Percentiles rank a stretch among this genome's conserved stretches.
phyloP scores from a whole-genome alignment of 2,888 invertebrate species.

The Philereme vetulata region DNA sequence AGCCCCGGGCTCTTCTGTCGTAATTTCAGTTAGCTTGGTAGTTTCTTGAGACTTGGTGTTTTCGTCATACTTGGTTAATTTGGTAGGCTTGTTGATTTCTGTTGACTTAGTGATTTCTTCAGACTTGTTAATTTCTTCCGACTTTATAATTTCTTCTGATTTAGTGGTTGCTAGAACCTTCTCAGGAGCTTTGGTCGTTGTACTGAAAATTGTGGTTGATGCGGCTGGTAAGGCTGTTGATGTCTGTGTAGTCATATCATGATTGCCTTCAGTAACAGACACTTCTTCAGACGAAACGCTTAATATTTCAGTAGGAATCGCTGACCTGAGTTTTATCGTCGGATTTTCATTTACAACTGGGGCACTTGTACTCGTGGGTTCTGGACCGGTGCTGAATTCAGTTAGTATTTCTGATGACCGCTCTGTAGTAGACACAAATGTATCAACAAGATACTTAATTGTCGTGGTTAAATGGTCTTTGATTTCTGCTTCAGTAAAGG shows the following conservation, averaged over 20 bases:
- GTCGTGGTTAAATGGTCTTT: slow-evolving; percentile 52
- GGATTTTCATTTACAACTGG: slow-evolving; percentile 56
- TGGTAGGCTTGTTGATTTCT: too few relatives aligned
- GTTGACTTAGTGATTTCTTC: slow-evolving; percentile 11
- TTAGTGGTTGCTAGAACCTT: slow-evolving; percentile 33
- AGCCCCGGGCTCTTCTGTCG: slow-evolving; percentile 37
- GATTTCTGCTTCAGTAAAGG: slow-evolving; percentile 45
- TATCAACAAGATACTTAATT: slow-evolving; percentile 44
- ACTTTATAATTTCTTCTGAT: slow-evolving; percentile 9
- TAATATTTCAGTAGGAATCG: slow-evolving; percentile 68
- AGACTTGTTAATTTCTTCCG: slow-evolving; percentile 2
- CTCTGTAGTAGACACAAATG: slow-evolving; percentile 47
- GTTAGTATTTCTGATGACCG: slow-evolving; percentile 40
- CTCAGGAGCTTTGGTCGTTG: slow-evolving; percentile 23
- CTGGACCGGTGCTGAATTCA: slow-evolving; percentile 42
- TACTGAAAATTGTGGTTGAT: slow-evolving; percentile 1
- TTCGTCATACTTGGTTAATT: slow-evolving; percentile 8
- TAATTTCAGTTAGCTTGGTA: slow-evolving; percentile 7
- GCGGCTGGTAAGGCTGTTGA: slow-evolving; percentile 28
- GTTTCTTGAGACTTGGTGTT: slow-evolving; percentile 3
- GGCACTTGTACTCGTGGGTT: slow-evolving; percentile 43
- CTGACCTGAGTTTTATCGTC: slow-evolving; percentile 68
- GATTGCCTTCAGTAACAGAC: slow-evolving; percentile 10
- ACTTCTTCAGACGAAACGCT: slow-evolving; percentile 52
- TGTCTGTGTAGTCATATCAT: slow-evolving; percentile 22